These are phyloP conservation scores for Cygnus buccinator DNA, from an alignment of 2,113 vertebrate genomes.

Conservation along the genomic window DNA sequence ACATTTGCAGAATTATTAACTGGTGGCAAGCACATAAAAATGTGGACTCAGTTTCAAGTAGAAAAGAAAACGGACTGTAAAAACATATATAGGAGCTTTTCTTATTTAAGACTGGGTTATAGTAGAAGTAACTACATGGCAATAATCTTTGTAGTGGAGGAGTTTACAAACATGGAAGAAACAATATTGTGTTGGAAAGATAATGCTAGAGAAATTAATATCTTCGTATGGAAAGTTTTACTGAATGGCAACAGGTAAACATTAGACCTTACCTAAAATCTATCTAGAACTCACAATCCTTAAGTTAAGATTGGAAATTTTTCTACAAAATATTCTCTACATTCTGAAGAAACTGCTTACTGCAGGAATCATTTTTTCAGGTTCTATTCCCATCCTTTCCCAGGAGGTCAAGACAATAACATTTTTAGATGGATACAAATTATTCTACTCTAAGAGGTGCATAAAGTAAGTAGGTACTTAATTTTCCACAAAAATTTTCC, in stretches of 20 bases:
- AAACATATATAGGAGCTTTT: background rate
- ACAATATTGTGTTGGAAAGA: background rate
- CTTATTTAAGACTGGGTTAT: background rate
- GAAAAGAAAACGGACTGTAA: conserved; percentile 17
- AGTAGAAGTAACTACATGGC: background rate
- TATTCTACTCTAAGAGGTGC: background rate
- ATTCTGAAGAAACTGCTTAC: background rate
- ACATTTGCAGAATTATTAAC: conserved; percentile 4
- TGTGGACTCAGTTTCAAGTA: background rate
- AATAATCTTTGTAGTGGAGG: background rate
- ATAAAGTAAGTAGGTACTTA: conserved; percentile 5
- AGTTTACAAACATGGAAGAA: background rate
- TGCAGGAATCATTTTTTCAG: background rate
- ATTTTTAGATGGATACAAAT: conserved; percentile 12
- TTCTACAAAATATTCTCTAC: background rate
- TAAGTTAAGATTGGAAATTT: background rate
- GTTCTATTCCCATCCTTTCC: background rate
- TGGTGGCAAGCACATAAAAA: background rate
- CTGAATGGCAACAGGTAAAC: background rate
- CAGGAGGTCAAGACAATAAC: background rate
- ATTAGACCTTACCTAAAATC: background rate
- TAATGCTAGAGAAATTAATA: background rate
- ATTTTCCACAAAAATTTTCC: conserved; percentile 1
- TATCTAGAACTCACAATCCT: background rate
- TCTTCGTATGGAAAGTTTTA: background rate